Conservation (phyloP, 2,888 invertebrate species). For the Metalampra italica region DNA sequence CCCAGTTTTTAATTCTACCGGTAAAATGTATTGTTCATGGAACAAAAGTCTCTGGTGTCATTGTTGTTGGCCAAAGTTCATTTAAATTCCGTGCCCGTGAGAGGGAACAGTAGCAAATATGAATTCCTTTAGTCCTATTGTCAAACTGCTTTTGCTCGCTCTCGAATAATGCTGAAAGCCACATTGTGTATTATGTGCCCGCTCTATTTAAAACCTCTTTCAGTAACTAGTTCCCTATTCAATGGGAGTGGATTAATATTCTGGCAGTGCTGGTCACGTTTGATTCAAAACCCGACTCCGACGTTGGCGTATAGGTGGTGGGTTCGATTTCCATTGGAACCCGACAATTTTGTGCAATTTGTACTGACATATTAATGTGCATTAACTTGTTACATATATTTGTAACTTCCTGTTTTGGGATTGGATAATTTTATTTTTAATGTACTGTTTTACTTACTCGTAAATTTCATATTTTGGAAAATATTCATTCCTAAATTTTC, state of each 20-base stretch:
- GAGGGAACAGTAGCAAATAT: conserved; percentile 75
- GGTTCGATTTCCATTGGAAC: too few relatives aligned
- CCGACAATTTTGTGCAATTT: too few relatives aligned
- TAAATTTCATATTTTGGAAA: too few relatives aligned
- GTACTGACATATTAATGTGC: too few relatives aligned
- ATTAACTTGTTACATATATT: too few relatives aligned
- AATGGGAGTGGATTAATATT: conserved; percentile 4
- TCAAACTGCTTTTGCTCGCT: conserved; percentile 64
- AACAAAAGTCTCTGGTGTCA: conserved; percentile 75
- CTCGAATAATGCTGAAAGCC: conserved; percentile 60
- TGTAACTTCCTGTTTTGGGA: too few relatives aligned
- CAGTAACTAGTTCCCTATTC: conserved; percentile 5
- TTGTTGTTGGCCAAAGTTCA: conserved; percentile 77
- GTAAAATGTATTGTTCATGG: conserved; percentile 74
- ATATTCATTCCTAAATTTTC: too few relatives aligned
- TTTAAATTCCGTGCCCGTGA: conserved; percentile 74
- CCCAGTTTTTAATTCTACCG: conserved; percentile 75
- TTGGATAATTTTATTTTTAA: too few relatives aligned
- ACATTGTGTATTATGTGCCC: conserved; percentile 45
- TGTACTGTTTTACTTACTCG: too few relatives aligned
- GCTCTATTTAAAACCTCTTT: conserved; percentile 11
- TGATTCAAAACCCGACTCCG: too few relatives aligned
- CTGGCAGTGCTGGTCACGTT: not conserved
- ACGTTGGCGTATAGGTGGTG: too few relatives aligned
- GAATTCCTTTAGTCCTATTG: conserved; percentile 74